phyloP scores from a whole-genome alignment of 1,140 invertebrate genomes.

The Wasmannia auropunctata region DNA sequence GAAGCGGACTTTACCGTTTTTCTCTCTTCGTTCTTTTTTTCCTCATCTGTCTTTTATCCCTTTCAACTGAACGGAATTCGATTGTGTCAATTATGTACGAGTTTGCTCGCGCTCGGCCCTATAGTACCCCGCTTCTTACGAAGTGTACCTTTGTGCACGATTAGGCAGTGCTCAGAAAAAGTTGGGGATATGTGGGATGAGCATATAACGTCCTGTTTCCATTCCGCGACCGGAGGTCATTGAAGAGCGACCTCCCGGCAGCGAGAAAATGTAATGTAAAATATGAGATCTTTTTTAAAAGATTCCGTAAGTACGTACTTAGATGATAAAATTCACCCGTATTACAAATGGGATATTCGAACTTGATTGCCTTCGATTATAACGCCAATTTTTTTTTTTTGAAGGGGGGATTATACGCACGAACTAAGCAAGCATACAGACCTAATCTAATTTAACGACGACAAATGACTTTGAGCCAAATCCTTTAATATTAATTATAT shows the following conservation, averaged over 20 bases:
- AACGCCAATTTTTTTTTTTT: background rate
- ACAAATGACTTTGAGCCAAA: slow-evolving; percentile 38
- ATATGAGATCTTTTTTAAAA: slow-evolving; percentile 52
- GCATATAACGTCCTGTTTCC: background rate
- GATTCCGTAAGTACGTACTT: slow-evolving; percentile 44
- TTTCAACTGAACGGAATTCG: slow-evolving; percentile 37
- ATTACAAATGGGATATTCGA: background rate
- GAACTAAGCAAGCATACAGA: slow-evolving; percentile 3
- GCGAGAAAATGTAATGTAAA: slow-evolving; percentile 17
- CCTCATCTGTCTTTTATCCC: background rate
- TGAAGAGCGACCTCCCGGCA: background rate
- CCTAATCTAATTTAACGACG: slow-evolving; percentile 31
- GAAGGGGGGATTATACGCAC: background rate
- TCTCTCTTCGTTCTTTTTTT: background rate
- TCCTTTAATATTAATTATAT: slow-evolving; percentile 41
- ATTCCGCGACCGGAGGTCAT: background rate
- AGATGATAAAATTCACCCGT: background rate
- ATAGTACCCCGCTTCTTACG: slow-evolving; percentile 45
- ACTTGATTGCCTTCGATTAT: slow-evolving; percentile 6
- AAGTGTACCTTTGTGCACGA: slow-evolving; percentile 60
- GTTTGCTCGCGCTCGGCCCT: slow-evolving; percentile 63
- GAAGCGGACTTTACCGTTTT: slow-evolving; percentile 38
- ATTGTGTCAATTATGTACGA: slow-evolving; percentile 51
- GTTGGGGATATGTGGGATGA: slow-evolving; percentile 71
- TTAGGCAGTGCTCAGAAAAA: slow-evolving; percentile 73